Conservation (phyloP, 1,140 invertebrate species). For the Drosophila orena region DNA sequence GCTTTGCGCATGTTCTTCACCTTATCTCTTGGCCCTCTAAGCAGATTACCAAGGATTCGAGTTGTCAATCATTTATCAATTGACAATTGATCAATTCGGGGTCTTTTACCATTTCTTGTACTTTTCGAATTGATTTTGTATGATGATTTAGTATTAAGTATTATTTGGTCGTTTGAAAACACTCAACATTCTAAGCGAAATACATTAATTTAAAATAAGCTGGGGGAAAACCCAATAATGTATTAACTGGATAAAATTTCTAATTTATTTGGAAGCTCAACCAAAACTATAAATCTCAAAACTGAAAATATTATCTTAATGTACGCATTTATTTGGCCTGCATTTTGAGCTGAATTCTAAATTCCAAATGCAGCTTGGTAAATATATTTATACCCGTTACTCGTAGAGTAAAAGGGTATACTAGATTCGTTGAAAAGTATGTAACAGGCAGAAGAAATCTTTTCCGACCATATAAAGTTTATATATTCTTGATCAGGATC, state of each 20-base stretch:
- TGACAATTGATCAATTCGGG: conserved; percentile 1
- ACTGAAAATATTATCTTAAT: not conserved
- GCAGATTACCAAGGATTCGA: not conserved
- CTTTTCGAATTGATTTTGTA: not conserved
- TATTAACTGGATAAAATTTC: too few species aligned
- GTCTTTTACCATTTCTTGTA: not conserved
- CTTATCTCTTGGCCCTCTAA: not conserved
- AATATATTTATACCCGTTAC: not conserved
- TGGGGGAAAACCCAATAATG: too few species aligned
- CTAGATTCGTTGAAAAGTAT: too few species aligned
- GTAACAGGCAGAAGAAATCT: too few species aligned
- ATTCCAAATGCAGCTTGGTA: not conserved
- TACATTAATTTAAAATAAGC: too few species aligned
- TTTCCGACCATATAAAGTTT: too few species aligned
- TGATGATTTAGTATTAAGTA: not conserved
- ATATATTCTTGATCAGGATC: too few species aligned
- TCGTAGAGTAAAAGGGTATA: too few species aligned
- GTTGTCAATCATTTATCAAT: conserved; percentile 25
- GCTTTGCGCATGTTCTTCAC: conserved; percentile 12
- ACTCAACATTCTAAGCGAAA: too few species aligned
- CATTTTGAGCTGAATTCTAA: not conserved
- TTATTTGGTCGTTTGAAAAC: too few species aligned
- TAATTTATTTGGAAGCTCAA: too few species aligned
- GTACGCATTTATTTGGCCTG: not conserved
- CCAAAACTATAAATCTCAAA: not conserved